Base-by-base conservation (phyloP, 1,140 invertebrate species). In the Heliconius nattereri region DNA sequence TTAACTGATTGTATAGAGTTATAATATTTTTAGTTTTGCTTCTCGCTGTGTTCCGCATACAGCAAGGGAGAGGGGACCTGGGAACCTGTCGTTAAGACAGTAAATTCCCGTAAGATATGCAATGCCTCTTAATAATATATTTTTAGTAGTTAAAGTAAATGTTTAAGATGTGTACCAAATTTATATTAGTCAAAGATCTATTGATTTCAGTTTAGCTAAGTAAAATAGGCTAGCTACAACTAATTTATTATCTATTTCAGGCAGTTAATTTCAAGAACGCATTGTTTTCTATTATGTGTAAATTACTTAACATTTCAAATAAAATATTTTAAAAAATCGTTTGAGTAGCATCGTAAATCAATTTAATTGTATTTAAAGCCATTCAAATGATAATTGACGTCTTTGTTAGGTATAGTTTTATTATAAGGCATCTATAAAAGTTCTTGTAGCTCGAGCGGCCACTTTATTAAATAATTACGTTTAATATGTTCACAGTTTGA, bases 401-500 rank as follows among this genome's bases (percentile, higher is more conserved):
- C 0, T 29, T 66, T 66, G 60, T 66, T 66, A 16, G 60, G 23
- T 66, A 66, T 29, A 29, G 60, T 66, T 66, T 66, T 66, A 29
- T 29, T 66, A 66, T 66, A 16, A 66, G 23, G 60, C 26, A 66
- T 26, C 23, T 66, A 66, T 66, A 66, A 66, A 13, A 1, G 13
- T 11, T 29, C 13, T 26, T 6, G 60, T 66, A 66, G 60, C 13
- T 16, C 3, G 26, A 66, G 60, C 60, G 60, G 60, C 26, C 60
- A 66, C 9, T 66, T 66, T 66, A 66, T 66, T 29, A 66, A 66
- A 66, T 66, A 66, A 66, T 66, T 66, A 66, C 60, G 13, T 66
- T 66, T 66, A 66, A 66, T 29, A 66, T 29, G 26, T 66, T 66
- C 60, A 66, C 60, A 66, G 60, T 66, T 66, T 66, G 60, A 66